phyloP scores from a whole-genome alignment of 2,888 invertebrate genomes.

The Xylota segnis region DNA sequence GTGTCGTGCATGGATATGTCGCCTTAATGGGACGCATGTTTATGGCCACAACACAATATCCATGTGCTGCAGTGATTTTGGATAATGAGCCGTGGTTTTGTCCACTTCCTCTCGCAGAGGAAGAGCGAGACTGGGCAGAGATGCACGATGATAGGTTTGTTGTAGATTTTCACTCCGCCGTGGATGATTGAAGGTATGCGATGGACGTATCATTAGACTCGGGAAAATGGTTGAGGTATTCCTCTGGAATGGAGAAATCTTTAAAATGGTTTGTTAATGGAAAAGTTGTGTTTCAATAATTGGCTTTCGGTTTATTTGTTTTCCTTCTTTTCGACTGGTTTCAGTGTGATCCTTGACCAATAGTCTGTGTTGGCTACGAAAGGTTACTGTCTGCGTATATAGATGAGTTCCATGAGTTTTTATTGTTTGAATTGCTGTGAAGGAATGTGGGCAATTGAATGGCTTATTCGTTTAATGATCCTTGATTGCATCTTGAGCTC shows the following conservation, averaged over 20 bases:
- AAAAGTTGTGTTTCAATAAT: slow-evolving; percentile 44
- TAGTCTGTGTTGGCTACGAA: too few relatives aligned
- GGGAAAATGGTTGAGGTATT: slow-evolving; percentile 14
- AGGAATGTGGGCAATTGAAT: too few relatives aligned
- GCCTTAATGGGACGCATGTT: slow-evolving; percentile 72
- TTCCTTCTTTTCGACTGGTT: neutral
- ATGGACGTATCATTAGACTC: neutral
- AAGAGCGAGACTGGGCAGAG: too few relatives aligned
- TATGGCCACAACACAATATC: slow-evolving; percentile 63
- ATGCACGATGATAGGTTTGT: neutral
- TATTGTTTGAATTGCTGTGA: too few relatives aligned
- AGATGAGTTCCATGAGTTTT: too few relatives aligned
- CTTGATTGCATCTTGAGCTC: too few relatives aligned
- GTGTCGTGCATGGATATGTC: slow-evolving; percentile 53
- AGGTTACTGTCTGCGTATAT: too few relatives aligned
- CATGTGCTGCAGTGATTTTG: slow-evolving; percentile 26
- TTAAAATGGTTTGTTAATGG: slow-evolving; percentile 48
- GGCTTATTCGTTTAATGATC: too few relatives aligned
- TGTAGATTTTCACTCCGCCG: neutral
- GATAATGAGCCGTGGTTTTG: slow-evolving; percentile 64
- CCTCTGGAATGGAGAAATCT: slow-evolving; percentile 21
- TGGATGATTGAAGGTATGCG: slow-evolving; percentile 51
- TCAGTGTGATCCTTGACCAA: neutral
- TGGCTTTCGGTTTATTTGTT: neutral
- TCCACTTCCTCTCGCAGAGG: neutral